These are phyloP conservation scores for Fistularia tabacaria DNA, from an alignment of 2,797 vertebrate genomes.

Conservation along the genomic window DNA sequence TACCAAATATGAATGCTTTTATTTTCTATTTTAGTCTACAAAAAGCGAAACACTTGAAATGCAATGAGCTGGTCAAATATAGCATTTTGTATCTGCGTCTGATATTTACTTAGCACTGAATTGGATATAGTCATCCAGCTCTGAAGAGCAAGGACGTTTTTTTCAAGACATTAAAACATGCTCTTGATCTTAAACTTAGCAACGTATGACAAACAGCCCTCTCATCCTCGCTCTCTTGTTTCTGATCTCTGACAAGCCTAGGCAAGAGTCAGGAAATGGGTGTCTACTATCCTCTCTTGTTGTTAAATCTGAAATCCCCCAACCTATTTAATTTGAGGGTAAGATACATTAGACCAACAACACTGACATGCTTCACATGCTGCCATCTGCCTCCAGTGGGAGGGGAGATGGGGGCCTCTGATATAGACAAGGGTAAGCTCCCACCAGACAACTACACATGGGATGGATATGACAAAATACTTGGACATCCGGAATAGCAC, in stretches of 20 bases:
- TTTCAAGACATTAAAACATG: conserved; percentile 1
- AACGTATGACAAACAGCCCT: background rate
- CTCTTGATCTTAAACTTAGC: conserved; percentile 11
- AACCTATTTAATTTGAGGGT: conserved; percentile 74
- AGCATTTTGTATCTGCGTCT: conserved; percentile 15
- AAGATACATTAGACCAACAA: conserved; percentile 68
- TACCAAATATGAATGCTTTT: conserved; percentile 17
- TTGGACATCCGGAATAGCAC: conserved; percentile 25
- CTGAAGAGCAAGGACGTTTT: background rate
- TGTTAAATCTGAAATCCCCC: conserved; percentile 60
- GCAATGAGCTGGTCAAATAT: conserved; percentile 11
- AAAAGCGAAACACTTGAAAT: conserved; percentile 16
- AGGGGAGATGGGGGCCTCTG: conserved; percentile 58
- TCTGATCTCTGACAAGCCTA: conserved; percentile 43
- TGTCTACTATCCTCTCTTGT: conserved; percentile 37
- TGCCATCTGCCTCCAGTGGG: conserved; percentile 70
- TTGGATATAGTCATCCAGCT: conserved; percentile 1
- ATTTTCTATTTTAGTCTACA: conserved; percentile 31
- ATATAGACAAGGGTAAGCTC: conserved; percentile 59
- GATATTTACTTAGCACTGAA: conserved; percentile 16
- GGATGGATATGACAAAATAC: conserved; percentile 34
- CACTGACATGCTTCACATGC: conserved; percentile 68
- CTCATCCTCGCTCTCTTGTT: conserved; percentile 16
- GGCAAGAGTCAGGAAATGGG: conserved; percentile 53
- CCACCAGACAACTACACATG: conserved; percentile 45